Conservation (phyloP, 1,140 invertebrate species). For the Colletes gigas region DNA sequence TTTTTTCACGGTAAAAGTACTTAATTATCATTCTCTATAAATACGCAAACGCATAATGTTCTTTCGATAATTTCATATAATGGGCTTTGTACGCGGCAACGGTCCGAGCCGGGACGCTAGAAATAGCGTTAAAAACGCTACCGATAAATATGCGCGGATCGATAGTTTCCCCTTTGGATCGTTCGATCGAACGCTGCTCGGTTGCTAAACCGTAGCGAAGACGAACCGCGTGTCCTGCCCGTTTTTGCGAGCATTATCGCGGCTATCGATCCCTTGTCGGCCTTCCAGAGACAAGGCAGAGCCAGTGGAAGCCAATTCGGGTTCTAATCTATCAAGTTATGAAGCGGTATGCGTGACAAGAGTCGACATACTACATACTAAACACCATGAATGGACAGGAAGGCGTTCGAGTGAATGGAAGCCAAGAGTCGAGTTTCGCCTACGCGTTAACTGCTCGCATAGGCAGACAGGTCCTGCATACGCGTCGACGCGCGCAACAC, state of each 20-base stretch:
- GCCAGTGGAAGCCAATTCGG: conserved; percentile 19
- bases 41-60: conserved; percentile 51
- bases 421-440: conserved; percentile 59
- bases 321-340: conserved; percentile 45
- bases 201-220: neutral
- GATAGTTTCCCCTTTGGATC: neutral
- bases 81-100: conserved; percentile 41
- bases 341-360: conserved; percentile 47
- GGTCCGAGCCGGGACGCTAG: neutral
- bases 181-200: neutral
- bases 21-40: conserved; percentile 63
- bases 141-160: conserved; percentile 6
- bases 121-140: neutral
- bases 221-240: neutral
- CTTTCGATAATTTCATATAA: conserved; percentile 53
- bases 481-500: conserved; percentile 21
- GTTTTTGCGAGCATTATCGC: neutral
- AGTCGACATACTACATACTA: conserved; percentile 43
- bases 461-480: conserved; percentile 51
- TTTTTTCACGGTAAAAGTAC: conserved; percentile 36
- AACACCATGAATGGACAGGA: conserved; percentile 71
- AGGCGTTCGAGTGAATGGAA: conserved; percentile 71
- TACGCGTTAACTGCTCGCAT: conserved; percentile 50
- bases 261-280: conserved; percentile 30
- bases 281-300: neutral